Percentiles rank a stretch among this genome's conserved stretches.
Conservation (phyloP, 2,888 invertebrate genomes). For the Mesochorus sp. region DNA sequence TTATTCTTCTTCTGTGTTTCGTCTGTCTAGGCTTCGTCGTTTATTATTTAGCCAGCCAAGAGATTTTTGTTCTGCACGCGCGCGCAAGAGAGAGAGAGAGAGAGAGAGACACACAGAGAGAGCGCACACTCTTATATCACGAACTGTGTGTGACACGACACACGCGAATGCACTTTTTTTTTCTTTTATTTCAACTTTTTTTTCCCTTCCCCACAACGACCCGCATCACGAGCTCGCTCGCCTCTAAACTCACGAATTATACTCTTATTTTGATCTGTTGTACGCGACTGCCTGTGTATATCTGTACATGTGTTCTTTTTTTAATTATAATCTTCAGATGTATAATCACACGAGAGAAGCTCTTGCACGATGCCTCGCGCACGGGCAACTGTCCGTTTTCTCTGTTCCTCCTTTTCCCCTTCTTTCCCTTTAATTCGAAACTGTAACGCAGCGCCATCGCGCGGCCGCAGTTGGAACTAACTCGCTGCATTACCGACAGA, state of each 20-base stretch:
- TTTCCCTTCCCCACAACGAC: not conserved
- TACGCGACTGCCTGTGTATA: not conserved
- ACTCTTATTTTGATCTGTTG: constrained; percentile 7
- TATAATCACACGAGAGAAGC: constrained; percentile 40
- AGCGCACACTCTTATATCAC: constrained; percentile 61
- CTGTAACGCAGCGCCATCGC: too few species aligned
- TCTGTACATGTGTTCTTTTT: not conserved
- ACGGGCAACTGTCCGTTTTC: constrained; percentile 64
- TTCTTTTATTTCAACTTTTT: not conserved
- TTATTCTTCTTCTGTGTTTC: not conserved
- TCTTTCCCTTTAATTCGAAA: constrained; percentile 60
- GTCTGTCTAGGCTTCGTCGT: too few species aligned
- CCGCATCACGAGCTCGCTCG: not conserved
- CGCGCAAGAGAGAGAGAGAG: constrained; percentile 38
- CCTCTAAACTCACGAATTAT: constrained; percentile 27
- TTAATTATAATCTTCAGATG: not conserved
- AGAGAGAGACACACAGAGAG: constrained; percentile 54
- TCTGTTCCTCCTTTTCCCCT: constrained; percentile 40
- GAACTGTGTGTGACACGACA: constrained; percentile 43
- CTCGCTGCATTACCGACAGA: too few species aligned
- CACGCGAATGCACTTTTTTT: constrained; percentile 19
- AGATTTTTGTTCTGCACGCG: too few species aligned
- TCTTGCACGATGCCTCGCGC: constrained; percentile 69
- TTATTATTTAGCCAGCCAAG: too few species aligned
- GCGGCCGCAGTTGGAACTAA: too few species aligned